phyloP scores from a whole-genome alignment of 2,797 vertebrate species.

The Neoniphon sammara region DNA sequence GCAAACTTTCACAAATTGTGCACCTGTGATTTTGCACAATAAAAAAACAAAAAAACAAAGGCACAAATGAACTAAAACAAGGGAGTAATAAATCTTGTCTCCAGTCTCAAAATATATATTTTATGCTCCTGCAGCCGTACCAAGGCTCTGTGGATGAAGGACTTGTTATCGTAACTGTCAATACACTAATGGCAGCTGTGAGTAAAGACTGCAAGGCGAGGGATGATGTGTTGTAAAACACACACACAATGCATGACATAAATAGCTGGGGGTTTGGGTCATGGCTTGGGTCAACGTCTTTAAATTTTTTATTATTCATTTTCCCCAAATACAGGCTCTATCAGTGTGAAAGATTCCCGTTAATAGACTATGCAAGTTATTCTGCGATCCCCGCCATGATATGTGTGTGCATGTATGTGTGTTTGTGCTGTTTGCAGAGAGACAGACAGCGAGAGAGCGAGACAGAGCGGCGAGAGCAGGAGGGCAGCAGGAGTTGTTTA shows the following conservation, averaged over 20 bases:
- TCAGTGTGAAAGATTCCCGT: not conserved
- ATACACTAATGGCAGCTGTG: constrained; percentile 30
- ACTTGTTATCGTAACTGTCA: constrained; percentile 28
- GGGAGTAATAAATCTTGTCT: not conserved
- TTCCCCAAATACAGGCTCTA: not conserved
- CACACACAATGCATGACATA: not conserved
- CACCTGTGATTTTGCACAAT: no score
- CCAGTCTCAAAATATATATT: constrained; percentile 6
- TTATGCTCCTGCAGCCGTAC: not conserved
- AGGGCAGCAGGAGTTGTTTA: constrained; percentile 51
- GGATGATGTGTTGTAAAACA: constrained; percentile 51
- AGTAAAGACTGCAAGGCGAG: constrained; percentile 40
- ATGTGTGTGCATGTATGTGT: not conserved
- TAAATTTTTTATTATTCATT: not conserved
- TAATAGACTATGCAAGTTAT: no score
- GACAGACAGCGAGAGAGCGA: not conserved
- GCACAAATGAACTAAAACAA: no score
- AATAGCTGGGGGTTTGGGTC: constrained; percentile 11
- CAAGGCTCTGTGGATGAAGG: constrained; percentile 49
- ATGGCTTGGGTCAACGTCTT: constrained; percentile 3
- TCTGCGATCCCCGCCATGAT: not conserved
- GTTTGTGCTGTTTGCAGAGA: not conserved
- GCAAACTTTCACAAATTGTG: no score
- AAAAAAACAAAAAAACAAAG: no score
- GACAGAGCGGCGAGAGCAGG: constrained; percentile 37